Evolutionary conservation across 2,797 vertebrate species (phyloP).

Genomic region (Botia almorhae): DNA sequence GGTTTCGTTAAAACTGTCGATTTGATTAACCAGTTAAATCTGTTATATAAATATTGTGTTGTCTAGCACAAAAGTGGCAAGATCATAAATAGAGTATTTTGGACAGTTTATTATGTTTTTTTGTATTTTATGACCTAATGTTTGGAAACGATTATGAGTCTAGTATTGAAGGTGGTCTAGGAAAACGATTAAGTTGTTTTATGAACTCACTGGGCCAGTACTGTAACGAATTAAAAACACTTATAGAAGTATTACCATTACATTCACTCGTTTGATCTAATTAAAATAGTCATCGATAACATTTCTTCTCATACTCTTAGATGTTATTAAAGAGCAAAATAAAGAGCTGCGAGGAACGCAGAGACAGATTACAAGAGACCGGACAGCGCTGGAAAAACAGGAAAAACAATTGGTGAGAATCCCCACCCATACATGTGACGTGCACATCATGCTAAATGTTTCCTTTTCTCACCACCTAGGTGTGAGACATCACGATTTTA

Average conservation of each 20-base stretch:
- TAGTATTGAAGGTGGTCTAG: no score
- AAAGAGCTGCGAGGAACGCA: constrained; percentile 87
- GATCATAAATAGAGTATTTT: no score
- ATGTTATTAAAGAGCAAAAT: constrained; percentile 90
- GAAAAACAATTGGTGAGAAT: constrained; percentile 88
- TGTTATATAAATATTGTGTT: no score
- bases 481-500: constrained; percentile 10
- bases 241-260: no score
- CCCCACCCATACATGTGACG: constrained; percentile 23
- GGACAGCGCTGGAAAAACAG: constrained; percentile 85
- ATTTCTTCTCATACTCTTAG: constrained; percentile 62
- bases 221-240: no score
- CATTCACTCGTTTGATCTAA: no score
- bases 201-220: no score
- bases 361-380: constrained; percentile 86
- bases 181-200: no score
- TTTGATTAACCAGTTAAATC: background rate
- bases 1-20: background rate
- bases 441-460: constrained; percentile 8
- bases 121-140: no score
- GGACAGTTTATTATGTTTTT: no score
- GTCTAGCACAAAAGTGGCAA: no score
- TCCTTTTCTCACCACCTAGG: background rate
- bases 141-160: no score
- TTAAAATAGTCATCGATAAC: background rate